Base-by-base conservation (phyloP, 2,797 vertebrate genomes). In the Aphelocoma californica region DNA sequence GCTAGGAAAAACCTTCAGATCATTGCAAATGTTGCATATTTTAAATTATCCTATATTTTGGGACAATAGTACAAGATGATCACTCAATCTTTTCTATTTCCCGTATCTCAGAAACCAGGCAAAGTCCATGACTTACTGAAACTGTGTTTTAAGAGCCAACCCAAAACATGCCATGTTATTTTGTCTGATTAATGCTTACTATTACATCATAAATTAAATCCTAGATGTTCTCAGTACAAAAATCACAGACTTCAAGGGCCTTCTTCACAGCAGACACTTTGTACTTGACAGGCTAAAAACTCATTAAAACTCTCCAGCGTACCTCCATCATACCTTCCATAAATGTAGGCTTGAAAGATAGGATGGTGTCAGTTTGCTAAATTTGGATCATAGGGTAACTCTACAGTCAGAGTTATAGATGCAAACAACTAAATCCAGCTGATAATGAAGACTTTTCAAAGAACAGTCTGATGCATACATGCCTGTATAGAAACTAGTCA, bases 201-300 rank as follows among this genome's bases (percentile, higher is more conserved):
- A 38, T 86, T 83, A 34, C 51, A 85, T 72, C 25, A 84, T 40
- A 90, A 93, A 90, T 88, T 84, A 86, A 93, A 94, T 62, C 23
- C 26, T 79, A 91, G 36, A 26, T 65, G 17, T 64, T 54, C 61
- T 65, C 54, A 80, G 14, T 38, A 77, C 45, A 38, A 57, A 62
- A 88, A 87, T 31, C 58, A 79, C 42, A 75, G 45, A 42, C 23
- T 62, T 72, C 26, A 81, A 79, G 36, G 38, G 2, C 16, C 65
- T 90, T 90, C 40, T 78, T 91, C 36, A 50, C n/a, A 83, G 56
- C 7, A 92, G 51, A 80, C 32, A 53, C 29, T 3, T 4, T 28
- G 12, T 66, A 45, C 20, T 66, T 81, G n/a, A 83, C 13, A 38
- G 25, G 24, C 42, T 88, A 56, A 78, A 84, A 88, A 28, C 44